Evolutionary conservation across 1,140 invertebrate genomes (phyloP), one percentile per base, ranked within the genome.

Genomic region (Drosophila nebulosa): DNA sequence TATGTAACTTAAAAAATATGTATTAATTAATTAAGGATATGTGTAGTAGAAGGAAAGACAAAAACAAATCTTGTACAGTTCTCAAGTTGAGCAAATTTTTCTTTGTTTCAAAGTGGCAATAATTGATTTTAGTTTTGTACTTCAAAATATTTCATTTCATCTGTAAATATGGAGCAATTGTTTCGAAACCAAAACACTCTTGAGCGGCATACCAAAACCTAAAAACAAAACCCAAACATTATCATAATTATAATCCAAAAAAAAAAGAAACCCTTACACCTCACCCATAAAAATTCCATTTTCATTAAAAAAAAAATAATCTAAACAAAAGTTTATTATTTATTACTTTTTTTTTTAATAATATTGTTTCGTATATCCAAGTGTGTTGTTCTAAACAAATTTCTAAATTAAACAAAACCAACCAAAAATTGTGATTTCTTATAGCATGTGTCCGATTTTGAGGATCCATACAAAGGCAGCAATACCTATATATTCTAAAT

Each of bases 401-500:
- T 24, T 42, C 27, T 46, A 46, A 46, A 55, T 14, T 22, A 22
- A 59, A 52, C 39, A 65, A 72, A 68, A 63, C 27, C 1, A 46
- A 46, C 16, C 16, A 46, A 46, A 46, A 77, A 83, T 74, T 79
- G 69, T 84, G 39, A 84, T 89, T 78, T 89, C 64, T 91, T 91
- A 73, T 89, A 91, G 90, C 80, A 89, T 74, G 74, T 90, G 57
- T 90, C 89, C 72, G 89, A 91, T 83, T 91, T 90, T 92, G 88
- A 91, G 90, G 90, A 90, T 92, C 85, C 91, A 81, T 92, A 89
- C 80, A 91, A 90, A 90, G 79, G 90, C 79, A 94, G 94, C 93
- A 93, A 94, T 93, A 94, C 94, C 69, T 94, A 94, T 93, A 94
- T 94, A 92, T 94, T 92, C 92, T 94, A 93, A 93, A 78, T 78